These are phyloP conservation scores for Danio rerio DNA, from an alignment of 2,113 vertebrate species.

Conservation along the genomic window DNA sequence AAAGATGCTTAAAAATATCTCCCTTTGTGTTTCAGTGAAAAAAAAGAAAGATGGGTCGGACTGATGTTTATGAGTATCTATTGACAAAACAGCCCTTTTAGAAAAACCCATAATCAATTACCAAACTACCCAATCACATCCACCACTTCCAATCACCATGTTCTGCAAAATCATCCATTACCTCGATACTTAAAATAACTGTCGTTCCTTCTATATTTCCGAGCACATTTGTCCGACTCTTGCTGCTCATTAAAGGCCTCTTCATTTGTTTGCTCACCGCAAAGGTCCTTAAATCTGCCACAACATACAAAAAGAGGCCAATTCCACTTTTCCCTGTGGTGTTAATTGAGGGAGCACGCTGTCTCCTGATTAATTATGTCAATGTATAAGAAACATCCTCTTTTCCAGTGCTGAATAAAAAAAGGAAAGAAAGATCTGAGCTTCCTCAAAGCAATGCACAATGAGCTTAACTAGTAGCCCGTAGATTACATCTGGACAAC, in stretches of 20 bases:
- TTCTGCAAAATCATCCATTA: constrained; percentile 82
- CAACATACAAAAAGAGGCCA: constrained; percentile 84
- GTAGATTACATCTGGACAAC: constrained; percentile 25
- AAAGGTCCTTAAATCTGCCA: constrained; percentile 87
- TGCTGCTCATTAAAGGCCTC: constrained; percentile 88
- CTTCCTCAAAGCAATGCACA: constrained; percentile 8
- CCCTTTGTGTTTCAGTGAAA: not conserved
- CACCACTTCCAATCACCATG: constrained; percentile 26
- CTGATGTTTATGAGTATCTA: not conserved
- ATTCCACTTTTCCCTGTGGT: constrained; percentile 89
- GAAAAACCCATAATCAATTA: constrained; percentile 30
- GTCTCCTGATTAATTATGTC: constrained; percentile 94
- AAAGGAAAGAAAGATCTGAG: not conserved
- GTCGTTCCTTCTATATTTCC: constrained; percentile 69
- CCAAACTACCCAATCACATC: not conserved
- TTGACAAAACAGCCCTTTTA: not conserved
- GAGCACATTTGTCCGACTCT: constrained; percentile 76
- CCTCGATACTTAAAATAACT: constrained; percentile 76
- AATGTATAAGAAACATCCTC: constrained; percentile 83
- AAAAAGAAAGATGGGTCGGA: not conserved
- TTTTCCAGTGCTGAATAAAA: constrained; percentile 76
- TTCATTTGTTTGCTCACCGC: constrained; percentile 88
- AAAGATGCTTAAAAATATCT: not conserved
- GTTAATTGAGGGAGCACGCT: constrained; percentile 90
- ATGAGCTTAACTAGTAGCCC: constrained; percentile 6